Evolutionary conservation across 2,113 vertebrate species (phyloP).

Genomic region (Pelobates fuscus): DNA sequence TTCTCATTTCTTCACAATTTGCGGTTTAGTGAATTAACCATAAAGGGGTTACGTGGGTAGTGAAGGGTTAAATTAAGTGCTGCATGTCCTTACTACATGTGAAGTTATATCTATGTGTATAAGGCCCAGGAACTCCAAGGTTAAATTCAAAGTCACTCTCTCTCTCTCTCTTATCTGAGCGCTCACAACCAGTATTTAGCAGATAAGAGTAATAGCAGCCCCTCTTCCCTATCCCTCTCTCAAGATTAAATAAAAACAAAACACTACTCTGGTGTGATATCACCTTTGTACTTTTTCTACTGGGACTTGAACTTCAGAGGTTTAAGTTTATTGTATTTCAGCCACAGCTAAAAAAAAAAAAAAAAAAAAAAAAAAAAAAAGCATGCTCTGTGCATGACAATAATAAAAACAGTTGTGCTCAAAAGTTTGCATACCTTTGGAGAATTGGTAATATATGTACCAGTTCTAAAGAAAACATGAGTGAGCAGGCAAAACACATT

Average conservation of each 20-base stretch:
- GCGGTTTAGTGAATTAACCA: no score
- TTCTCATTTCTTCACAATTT: no score
- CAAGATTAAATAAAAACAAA: constrained; percentile 35
- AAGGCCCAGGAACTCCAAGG: constrained; percentile 48
- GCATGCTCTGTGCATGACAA: no score
- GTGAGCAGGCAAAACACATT: no score
- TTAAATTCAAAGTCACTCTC: constrained; percentile 49
- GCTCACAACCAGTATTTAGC: constrained; percentile 39
- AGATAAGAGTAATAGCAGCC: constrained; percentile 35
- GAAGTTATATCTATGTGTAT: constrained; percentile 44
- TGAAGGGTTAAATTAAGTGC: neutral
- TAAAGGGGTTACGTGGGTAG: neutral
- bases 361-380: no score
- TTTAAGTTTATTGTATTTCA: no score
- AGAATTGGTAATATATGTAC: no score
- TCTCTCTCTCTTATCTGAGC: constrained; percentile 28
- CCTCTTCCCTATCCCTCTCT: constrained; percentile 28
- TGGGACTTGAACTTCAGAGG: neutral
- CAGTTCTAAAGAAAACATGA: no score
- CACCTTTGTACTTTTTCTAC: neutral
- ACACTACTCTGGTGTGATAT: constrained; percentile 17
- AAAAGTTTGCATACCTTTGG: no score
- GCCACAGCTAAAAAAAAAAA: no score
- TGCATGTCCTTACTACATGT: constrained; percentile 22
- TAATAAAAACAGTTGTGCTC: no score